These are phyloP conservation scores for Caerostris darwini DNA, from an alignment of 1,140 invertebrate species.

Conservation along the genomic window DNA sequence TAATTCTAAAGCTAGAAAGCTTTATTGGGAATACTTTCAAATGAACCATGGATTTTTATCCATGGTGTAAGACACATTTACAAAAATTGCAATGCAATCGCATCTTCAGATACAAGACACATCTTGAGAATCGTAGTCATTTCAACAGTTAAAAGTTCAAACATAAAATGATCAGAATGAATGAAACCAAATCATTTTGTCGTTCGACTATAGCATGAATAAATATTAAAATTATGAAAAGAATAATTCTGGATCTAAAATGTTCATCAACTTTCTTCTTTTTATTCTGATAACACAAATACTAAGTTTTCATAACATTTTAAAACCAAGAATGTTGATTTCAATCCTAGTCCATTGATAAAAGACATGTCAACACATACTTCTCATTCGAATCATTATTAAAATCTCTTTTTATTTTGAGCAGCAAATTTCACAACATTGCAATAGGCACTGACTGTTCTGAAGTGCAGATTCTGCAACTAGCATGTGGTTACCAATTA, in stretches of 20 bases:
- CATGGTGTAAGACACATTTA: neutral
- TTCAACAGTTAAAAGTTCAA: neutral
- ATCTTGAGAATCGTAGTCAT: neutral
- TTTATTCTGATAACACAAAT: neutral
- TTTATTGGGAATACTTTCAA: neutral
- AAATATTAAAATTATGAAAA: conserved; percentile 29
- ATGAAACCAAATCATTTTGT: neutral
- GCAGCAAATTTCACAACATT: conserved; percentile 31
- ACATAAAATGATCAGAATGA: neutral
- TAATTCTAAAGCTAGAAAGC: conserved; percentile 1
- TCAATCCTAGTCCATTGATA: neutral
- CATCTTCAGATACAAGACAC: neutral
- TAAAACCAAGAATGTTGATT: neutral
- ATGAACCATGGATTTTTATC: neutral
- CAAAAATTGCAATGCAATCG: conserved; percentile 5
- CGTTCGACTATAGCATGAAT: neutral
- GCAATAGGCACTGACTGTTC: conserved; percentile 67
- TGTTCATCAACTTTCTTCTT: neutral
- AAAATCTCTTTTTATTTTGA: conserved; percentile 48
- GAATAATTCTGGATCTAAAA: neutral
- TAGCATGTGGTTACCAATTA: conserved; percentile 58
- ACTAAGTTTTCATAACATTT: neutral
- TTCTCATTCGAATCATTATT: neutral
- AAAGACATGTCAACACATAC: conserved; percentile 8
- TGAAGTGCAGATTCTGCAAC: conserved; percentile 45